Conservation (phyloP, 1,140 invertebrate species). For the Ceratina calcarata region DNA sequence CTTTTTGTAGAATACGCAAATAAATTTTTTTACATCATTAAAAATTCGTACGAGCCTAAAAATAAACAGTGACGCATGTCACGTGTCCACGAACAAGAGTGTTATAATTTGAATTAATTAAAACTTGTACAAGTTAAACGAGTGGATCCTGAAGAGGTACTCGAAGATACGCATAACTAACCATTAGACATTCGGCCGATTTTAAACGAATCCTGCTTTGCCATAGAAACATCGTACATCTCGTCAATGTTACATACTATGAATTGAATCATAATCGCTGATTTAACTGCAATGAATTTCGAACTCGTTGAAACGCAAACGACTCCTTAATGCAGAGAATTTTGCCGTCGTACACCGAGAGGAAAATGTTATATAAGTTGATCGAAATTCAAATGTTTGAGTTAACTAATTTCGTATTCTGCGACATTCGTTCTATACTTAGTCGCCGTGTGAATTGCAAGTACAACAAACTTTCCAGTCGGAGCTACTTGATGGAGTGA, state of each 20-base stretch:
- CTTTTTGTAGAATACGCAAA: neutral
- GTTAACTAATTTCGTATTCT: slow-evolving; percentile 52
- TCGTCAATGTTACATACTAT: neutral
- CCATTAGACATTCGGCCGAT: neutral
- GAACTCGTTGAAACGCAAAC: slow-evolving; percentile 18
- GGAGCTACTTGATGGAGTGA: neutral
- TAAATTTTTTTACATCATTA: neutral
- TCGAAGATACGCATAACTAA: slow-evolving; percentile 16
- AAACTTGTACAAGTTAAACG: slow-evolving; percentile 1
- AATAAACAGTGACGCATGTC: slow-evolving; percentile 1
- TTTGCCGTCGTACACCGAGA: neutral
- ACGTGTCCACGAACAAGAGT: neutral
- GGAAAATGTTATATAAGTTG: slow-evolving; percentile 22
- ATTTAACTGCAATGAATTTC: slow-evolving; percentile 19
- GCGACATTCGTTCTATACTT: slow-evolving; percentile 29
- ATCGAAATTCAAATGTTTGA: slow-evolving; percentile 51
- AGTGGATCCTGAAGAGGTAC: slow-evolving; percentile 18
- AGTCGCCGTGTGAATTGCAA: slow-evolving; percentile 39
- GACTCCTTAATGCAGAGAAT: neutral
- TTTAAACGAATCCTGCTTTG: neutral
- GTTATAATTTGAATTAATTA: slow-evolving; percentile 40
- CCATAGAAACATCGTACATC: neutral
- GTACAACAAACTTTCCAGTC: slow-evolving; percentile 39
- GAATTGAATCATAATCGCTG: slow-evolving; percentile 4
- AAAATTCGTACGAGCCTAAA: neutral